These are phyloP conservation scores for Neodiprion fabricii DNA, from an alignment of 1,140 invertebrate species.

Conservation along the genomic window DNA sequence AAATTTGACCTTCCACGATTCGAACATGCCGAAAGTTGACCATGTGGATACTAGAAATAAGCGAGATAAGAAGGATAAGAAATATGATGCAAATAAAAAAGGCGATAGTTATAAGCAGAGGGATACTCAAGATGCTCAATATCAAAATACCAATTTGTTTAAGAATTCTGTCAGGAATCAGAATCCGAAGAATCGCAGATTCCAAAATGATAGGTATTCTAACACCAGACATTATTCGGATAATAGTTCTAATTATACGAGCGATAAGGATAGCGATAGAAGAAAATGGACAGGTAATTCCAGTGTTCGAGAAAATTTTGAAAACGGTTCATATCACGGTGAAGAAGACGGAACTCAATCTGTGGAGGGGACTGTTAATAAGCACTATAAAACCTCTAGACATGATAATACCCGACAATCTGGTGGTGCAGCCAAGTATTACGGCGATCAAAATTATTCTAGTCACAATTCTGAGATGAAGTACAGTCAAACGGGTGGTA, in stretches of 20 bases:
- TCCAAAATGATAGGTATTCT: slow-evolving; percentile 38
- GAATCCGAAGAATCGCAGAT: slow-evolving; percentile 30
- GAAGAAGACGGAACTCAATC: not conserved
- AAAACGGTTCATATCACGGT: not conserved
- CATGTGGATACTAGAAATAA: slow-evolving; percentile 34
- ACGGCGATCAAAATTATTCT: slow-evolving; percentile 14
- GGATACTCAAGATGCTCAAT: slow-evolving; percentile 11
- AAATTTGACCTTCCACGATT: not conserved
- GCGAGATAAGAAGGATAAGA: slow-evolving; percentile 25
- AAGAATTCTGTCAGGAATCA: slow-evolving; percentile 22
- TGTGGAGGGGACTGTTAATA: not conserved
- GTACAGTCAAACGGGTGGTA: slow-evolving; percentile 14
- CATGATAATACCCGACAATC: not conserved
- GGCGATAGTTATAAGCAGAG: slow-evolving; percentile 29
- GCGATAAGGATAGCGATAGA: slow-evolving; percentile 19
- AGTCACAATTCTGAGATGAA: slow-evolving; percentile 25
- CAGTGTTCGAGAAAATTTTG: slow-evolving; percentile 5
- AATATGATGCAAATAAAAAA: slow-evolving; percentile 31
- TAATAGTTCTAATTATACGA: slow-evolving; percentile 21
- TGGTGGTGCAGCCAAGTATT: not conserved
- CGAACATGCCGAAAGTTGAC: slow-evolving; percentile 27
- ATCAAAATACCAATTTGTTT: slow-evolving; percentile 27
- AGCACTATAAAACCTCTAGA: not conserved
- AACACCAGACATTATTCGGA: slow-evolving; percentile 31
- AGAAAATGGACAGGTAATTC: slow-evolving; percentile 17